A percentile compares a stretch with the other conserved stretches of the same genome.
phyloP scores from a whole-genome alignment of 2,113 vertebrate genomes.

The Otolemur garnettii region DNA sequence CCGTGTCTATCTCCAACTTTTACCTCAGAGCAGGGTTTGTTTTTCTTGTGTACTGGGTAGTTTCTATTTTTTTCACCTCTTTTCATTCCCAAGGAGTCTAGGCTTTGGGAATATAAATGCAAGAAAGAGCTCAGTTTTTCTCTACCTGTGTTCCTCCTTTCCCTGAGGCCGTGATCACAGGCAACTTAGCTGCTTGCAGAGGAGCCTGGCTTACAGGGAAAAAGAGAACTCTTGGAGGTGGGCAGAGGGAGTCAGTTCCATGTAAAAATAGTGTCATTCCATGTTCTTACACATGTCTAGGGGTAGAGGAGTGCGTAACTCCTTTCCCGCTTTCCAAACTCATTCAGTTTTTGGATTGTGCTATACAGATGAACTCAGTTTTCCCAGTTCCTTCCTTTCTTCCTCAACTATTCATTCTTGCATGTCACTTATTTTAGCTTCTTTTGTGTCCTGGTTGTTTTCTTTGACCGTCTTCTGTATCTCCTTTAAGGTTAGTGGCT shows the following conservation, averaged over 20 bases:
- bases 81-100: background rate
- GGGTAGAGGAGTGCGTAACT: background rate
- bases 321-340: background rate
- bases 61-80: background rate
- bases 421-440: background rate
- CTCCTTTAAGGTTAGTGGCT: background rate
- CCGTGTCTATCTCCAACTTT: background rate
- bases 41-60: background rate
- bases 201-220: background rate
- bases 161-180: background rate
- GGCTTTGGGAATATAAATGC: conserved; percentile 38
- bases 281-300: background rate
- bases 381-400: background rate
- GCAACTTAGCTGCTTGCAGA: background rate
- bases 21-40: background rate
- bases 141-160: background rate
- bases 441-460: background rate
- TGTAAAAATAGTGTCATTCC: conserved; percentile 18
- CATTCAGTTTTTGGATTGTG: background rate
- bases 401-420: background rate
- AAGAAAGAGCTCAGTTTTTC: background rate
- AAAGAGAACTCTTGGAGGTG: background rate
- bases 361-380: background rate
- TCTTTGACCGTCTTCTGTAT: background rate
- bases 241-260: background rate